Percentiles rank a stretch among this genome's conserved stretches.
Conservation (phyloP, 2,113 vertebrate species). For the Pampusana beccarii region DNA sequence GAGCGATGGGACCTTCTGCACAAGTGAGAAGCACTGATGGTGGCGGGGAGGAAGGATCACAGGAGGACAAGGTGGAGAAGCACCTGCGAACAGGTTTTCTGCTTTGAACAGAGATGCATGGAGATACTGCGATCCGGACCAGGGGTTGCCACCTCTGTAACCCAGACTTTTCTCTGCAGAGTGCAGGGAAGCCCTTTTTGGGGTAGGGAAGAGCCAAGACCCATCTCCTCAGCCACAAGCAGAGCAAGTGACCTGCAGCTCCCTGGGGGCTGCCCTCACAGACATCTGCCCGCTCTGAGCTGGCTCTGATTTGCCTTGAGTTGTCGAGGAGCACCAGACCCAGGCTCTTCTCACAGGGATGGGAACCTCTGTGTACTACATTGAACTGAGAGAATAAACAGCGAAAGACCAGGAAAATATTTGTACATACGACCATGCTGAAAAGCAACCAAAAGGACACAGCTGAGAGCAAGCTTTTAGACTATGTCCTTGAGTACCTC, state of each 20-base stretch:
- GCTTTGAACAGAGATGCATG: background rate
- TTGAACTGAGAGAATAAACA: background rate
- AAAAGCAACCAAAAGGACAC: background rate
- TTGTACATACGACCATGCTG: background rate
- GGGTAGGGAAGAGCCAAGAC: background rate
- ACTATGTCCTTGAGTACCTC: background rate
- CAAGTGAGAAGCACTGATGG: background rate
- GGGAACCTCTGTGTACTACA: background rate
- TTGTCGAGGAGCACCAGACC: background rate
- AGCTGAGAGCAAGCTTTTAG: fast-evolving
- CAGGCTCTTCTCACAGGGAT: background rate
- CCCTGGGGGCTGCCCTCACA: background rate
- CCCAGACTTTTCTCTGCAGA: background rate
- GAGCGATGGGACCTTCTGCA: background rate
- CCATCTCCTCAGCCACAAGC: background rate
- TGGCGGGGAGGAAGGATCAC: background rate
- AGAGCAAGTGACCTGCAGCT: background rate
- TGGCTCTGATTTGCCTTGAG: background rate
- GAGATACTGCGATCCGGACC: background rate
- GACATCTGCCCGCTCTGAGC: background rate
- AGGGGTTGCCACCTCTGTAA: background rate
- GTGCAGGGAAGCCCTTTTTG: background rate
- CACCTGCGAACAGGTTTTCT: background rate
- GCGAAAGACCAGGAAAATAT: background rate
- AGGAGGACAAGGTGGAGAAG: background rate